Base-by-base conservation (phyloP, 2,113 vertebrate species). In the Aspiorhynchus laticeps region DNA sequence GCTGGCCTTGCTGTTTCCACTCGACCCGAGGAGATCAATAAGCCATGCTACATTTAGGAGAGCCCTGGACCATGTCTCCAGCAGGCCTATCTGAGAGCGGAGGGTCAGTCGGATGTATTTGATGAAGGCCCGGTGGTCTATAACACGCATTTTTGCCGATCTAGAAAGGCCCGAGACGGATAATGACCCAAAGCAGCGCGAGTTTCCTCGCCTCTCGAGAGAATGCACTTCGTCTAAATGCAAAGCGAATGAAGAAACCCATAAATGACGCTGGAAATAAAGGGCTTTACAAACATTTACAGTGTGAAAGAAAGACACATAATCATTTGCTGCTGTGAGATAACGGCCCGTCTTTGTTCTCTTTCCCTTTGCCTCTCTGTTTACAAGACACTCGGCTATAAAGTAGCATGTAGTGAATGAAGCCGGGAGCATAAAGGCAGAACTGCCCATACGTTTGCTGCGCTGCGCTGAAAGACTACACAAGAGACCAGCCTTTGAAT, bases 1-100 rank as follows among this genome's bases (percentile, higher is more conserved):
- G 94, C 93, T 92, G 90, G 91, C 89, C 89, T 93, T 89, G 94
- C 93, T 91, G 83, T 90, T 93, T 94, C 90, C 88, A 86, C 86
- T 86, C 87, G 84, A 92, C 93, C 92, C 90, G 88, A 91, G 90
- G 90, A 91, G 94, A 95, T 95, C 94, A 92, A 95, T 95, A 95
- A 65, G 87, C 93, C 93, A 94, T 91, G 91, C 91, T 92, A 92
- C 90, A 91, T 91, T 90, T 92, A 92, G 90, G 90, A 89, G 75
- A 84, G 88, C 91, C 91, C 90, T 91, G 87, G 92, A 93, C 92
- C 88, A 91, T 91, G 91, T 92, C 87, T 41, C 85, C 85, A 92
- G 85, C 91, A 79, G 38, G 24, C 43, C 56, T 63, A n/a, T 19
- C 59, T 48, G 15, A 80, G 7, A 71, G 43, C 67, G 5, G 14